Evolutionary conservation across 2,888 invertebrate species (phyloP), one percentile per base, ranked within the genome.

Genomic region (Caenorhabditis angaria): DNA sequence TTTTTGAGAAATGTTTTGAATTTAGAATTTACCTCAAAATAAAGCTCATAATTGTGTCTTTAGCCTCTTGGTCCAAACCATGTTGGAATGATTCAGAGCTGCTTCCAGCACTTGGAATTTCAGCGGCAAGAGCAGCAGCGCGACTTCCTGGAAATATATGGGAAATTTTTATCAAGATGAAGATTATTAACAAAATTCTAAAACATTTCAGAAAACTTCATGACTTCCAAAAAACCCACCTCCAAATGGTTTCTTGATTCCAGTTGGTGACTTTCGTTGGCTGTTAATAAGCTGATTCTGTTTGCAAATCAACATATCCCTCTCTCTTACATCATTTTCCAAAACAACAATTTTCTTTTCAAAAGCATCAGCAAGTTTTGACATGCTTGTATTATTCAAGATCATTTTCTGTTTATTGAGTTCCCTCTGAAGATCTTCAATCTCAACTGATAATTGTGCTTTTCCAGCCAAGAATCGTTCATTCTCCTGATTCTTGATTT

Each of bases 231-330:
- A n/a, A 41, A 41, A 8, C 50, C 22, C 22, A 25, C 51, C 25
- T 25, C 25, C 24, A 22, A 25, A 22, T 6, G 41, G 41, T 41
- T 41, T 41, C 18, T 41, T 41, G 41, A 41, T 12, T 63, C 66
- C 66, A 53, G 73, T 65, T 20, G 73, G 73, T 50, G 73, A 73
- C 28, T 70, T 68, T 61, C 77, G 63, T 61, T 77, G 66, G 55
- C 76, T 70, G 70, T 78, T 78, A 70, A 81, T 78, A 57, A 80
- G 69, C 57, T 78, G 77, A 63, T 80, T 75, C 58, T 81, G 81
- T 51, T 76, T 80, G 69, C 75, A 78, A 54, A 81, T 75, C 54
- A 80, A 78, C 65, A 78, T 70, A 66, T 80, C 78, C 32, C 80
- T 70, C 65, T 81, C 81, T 41, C 78, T 67, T 48, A 81, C 53